Percentiles rank a stretch among this genome's conserved stretches.
Evolutionary conservation across 23 tunicate species (phyloP).

Genomic region (Ciona savignyi): DNA sequence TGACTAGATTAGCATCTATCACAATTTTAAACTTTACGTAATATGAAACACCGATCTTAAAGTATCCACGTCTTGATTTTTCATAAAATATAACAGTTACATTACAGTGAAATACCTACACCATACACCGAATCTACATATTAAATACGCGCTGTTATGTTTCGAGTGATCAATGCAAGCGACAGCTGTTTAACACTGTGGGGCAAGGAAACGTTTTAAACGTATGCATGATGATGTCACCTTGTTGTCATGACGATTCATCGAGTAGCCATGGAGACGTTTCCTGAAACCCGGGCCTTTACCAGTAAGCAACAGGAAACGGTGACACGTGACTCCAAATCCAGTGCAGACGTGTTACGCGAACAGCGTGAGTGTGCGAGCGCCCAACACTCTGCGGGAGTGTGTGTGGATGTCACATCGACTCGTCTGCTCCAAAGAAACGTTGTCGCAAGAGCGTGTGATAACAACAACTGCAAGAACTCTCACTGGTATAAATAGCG

Average conservation of each 20-base stretch:
- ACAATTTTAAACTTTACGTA: too few relatives aligned
- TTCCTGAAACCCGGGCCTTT: background rate
- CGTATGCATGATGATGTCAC: background rate
- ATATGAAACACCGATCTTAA: too few relatives aligned
- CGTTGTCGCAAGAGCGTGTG: background rate
- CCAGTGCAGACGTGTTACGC: background rate
- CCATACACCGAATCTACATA: too few relatives aligned
- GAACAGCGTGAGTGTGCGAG: background rate
- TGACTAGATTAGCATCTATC: too few relatives aligned
- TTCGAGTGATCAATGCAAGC: too few relatives aligned
- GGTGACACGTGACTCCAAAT: background rate
- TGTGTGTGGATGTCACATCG: background rate
- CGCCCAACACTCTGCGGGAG: too few relatives aligned
- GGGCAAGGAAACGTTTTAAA: background rate
- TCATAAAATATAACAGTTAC: too few relatives aligned
- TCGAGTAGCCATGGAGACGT: background rate
- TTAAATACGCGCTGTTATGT: too few relatives aligned
- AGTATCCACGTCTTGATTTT: too few relatives aligned
- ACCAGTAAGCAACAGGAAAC: background rate
- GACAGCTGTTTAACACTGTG: background rate
- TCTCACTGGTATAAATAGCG: background rate
- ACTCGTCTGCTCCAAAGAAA: background rate
- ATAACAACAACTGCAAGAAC: background rate
- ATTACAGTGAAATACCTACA: too few relatives aligned
- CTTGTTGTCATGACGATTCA: background rate